Conservation (phyloP, 1,140 invertebrate species). For the Cecropterus lyciades region DNA sequence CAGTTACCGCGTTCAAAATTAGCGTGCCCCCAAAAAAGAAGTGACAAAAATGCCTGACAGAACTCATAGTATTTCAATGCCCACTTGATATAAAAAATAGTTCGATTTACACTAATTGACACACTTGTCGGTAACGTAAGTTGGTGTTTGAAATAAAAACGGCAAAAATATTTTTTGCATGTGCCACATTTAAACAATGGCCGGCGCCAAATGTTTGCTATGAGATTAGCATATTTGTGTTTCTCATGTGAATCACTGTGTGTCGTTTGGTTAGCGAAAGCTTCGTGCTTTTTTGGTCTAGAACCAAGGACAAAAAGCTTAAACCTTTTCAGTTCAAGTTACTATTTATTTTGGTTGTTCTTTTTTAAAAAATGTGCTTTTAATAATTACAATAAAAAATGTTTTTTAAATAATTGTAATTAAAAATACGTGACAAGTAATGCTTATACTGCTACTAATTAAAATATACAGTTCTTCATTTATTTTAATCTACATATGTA, state of each 20-base stretch:
- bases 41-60: too few relatives aligned
- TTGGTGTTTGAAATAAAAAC: constrained; percentile 34
- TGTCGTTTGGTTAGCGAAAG: constrained; percentile 31
- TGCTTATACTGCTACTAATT: not conserved
- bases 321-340: not conserved
- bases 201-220: constrained; percentile 50
- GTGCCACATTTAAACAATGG: constrained; percentile 58
- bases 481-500: too few relatives aligned
- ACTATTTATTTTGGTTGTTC: too few relatives aligned
- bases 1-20: too few relatives aligned
- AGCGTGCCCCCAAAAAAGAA: too few relatives aligned
- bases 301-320: constrained; percentile 14
- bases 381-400: too few relatives aligned
- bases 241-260: constrained; percentile 55
- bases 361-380: too few relatives aligned
- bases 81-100: too few relatives aligned
- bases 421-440: too few relatives aligned
- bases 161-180: constrained; percentile 42
- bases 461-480: too few relatives aligned
- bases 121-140: not conserved
- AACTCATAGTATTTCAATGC: too few relatives aligned
- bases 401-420: too few relatives aligned
- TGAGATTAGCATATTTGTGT: constrained; percentile 65
- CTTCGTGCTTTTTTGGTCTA: constrained; percentile 9
- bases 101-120: not conserved